Evolutionary conservation across 2,888 invertebrate species (phyloP).

Genomic region (Seira musarum): DNA sequence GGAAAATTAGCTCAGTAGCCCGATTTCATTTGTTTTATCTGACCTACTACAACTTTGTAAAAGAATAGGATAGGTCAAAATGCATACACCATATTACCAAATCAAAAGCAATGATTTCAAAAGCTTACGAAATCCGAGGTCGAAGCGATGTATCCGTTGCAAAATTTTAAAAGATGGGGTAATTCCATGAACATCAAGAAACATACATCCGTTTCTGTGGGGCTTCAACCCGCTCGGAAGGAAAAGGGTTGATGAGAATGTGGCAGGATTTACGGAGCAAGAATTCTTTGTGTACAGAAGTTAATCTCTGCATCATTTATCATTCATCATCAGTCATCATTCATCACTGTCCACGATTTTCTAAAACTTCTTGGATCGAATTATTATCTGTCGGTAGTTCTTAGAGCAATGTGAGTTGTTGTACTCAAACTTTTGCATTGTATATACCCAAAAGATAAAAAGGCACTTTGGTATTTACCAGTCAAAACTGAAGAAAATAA

Average conservation of each 20-base stretch:
- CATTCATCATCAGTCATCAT: conserved; percentile 58
- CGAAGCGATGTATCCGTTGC: too few relatives aligned
- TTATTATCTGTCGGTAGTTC: conserved; percentile 5
- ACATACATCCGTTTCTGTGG: too few relatives aligned
- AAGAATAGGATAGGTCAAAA: too few relatives aligned
- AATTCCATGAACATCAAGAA: too few relatives aligned
- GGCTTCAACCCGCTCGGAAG: too few relatives aligned
- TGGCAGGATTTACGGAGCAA: conserved; percentile 11
- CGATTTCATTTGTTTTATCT: too few relatives aligned
- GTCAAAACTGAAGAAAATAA: neutral
- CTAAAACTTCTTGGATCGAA: conserved; percentile 5
- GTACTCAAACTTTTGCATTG: neutral
- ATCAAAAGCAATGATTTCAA: too few relatives aligned
- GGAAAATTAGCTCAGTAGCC: conserved; percentile 41
- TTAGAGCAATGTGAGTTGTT: neutral
- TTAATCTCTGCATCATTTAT: conserved; percentile 57
- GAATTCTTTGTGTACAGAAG: conserved; percentile 26
- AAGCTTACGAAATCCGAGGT: too few relatives aligned
- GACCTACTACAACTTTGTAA: neutral
- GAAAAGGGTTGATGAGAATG: too few relatives aligned
- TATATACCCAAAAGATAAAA: neutral
- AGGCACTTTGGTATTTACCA: neutral
- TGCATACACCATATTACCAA: too few relatives aligned
- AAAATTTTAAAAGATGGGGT: too few relatives aligned
- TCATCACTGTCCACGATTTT: conserved; percentile 55